Evolutionary conservation across 2,888 invertebrate species (phyloP), one percentile per base, ranked within the genome.

Genomic region (Formica aserva): DNA sequence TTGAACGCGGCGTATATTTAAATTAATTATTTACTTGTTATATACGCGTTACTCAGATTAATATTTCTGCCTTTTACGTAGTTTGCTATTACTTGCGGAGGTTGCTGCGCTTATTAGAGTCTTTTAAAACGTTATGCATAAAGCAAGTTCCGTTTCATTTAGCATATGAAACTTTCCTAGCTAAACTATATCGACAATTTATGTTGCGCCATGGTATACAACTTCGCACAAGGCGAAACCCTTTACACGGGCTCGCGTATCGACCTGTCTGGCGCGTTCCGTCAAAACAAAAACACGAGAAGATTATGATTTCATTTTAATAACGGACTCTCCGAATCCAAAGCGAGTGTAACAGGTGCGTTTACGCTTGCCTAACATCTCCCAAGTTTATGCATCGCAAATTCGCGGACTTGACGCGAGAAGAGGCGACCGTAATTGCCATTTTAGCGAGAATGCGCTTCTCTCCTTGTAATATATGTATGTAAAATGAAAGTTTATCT

Each of bases 401-500:
- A 38, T 52, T 76, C 22, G 15, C 67, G 18, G 26, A 35, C 52
- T 65, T 35, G 69, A 55, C 22, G n/a, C 26, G n/a, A 77, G 29
- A 26, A 55, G 13, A 29, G 18, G 18, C 13, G 3, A 26, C 32
- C 26, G n/a, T 67, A 32, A 63, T 67, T 26, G 67, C 26, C 22
- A 22, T 32, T 62, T 65, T 6, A n/a, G 29, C 48, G 32, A 66
- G 38, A 35, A 29, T 11, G 9, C 11, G 9, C 38, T 35, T 18
- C 2, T 52, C 35, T 48, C 2, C 11, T 48, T 52, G 26, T 52
- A n/a, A 41, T 38, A 38, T n/a, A 38, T 5, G 48, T 62, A n/a
- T 41, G 29, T 26, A 18, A 35, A 52, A 81, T 66, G 26, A 63
- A 48, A 48, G 13, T 45, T 75, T 13, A 13, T 96, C 96, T 96